Evolutionary conservation across 1,140 invertebrate genomes (phyloP).

Genomic region (Platorchestia sp.): DNA sequence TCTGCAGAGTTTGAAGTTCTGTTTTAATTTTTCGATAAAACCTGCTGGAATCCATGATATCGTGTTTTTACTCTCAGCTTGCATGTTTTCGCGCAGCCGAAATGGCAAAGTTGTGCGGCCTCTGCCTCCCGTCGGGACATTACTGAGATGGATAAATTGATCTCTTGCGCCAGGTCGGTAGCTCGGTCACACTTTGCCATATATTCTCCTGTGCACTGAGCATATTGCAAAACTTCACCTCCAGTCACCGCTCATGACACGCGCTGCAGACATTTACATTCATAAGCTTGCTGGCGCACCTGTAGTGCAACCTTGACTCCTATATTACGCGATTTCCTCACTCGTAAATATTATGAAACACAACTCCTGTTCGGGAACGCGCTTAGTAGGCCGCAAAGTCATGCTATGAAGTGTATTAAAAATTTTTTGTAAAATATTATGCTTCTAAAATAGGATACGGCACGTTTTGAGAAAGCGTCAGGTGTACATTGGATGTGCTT

Average conservation of each 20-base stretch:
- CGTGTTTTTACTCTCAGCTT: not conserved
- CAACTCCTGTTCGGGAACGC: no score
- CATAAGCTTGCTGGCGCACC: not conserved
- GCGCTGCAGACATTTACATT: not conserved
- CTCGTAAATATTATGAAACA: not conserved
- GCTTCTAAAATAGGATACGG: no score
- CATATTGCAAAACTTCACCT: not conserved
- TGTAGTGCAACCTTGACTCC: not conserved
- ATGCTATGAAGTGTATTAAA: no score
- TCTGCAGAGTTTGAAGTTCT: not conserved
- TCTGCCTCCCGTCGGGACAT: not conserved
- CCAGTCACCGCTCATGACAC: not conserved
- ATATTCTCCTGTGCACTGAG: not conserved
- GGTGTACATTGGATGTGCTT: no score
- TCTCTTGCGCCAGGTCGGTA: not conserved
- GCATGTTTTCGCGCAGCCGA: not conserved
- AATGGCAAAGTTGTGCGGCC: not conserved
- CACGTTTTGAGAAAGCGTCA: no score
- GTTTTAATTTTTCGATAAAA: not conserved
- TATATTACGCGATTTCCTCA: not conserved
- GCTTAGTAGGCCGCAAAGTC: no score
- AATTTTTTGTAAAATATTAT: no score
- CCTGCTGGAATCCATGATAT: not conserved
- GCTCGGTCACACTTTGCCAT: not conserved
- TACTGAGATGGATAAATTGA: not conserved